A percentile compares a stretch with the other conserved stretches of the same genome.
Evolutionary conservation across 2,888 invertebrate genomes (phyloP).

Genomic region (Eristalis intricaria): DNA sequence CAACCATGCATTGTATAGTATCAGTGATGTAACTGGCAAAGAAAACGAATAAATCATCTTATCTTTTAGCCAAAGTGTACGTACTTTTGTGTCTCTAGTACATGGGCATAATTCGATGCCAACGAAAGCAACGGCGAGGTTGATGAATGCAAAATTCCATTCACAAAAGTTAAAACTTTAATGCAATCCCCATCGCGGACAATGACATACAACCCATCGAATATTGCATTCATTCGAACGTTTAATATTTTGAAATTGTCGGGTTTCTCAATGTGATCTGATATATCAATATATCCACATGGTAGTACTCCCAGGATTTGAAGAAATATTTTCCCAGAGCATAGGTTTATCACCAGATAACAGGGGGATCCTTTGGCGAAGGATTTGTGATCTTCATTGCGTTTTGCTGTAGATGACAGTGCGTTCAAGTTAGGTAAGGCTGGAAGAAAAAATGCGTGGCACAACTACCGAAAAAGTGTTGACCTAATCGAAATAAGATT

Average conservation of each 20-base stretch:
- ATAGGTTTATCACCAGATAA: constrained; percentile 90
- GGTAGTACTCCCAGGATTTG: constrained; percentile 93
- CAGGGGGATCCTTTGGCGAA: constrained; percentile 86
- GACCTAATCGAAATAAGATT: constrained; percentile 9
- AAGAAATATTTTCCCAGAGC: constrained; percentile 87
- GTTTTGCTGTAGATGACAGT: constrained; percentile 83
- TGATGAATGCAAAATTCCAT: constrained; percentile 78
- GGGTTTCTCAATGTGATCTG: constrained; percentile 83
- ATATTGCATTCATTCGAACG: constrained; percentile 87
- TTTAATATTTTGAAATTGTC: constrained; percentile 85
- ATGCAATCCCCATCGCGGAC: constrained; percentile 85
- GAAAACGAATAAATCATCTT: not conserved
- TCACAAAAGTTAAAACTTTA: constrained; percentile 82
- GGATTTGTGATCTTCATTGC: constrained; percentile 82
- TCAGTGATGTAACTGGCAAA: constrained; percentile 84
- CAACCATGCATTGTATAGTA: constrained; percentile 90
- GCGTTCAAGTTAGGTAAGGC: constrained; percentile 83
- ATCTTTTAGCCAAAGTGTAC: not conserved
- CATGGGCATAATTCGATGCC: constrained; percentile 88
- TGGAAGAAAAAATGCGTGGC: constrained; percentile 83
- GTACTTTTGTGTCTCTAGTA: constrained; percentile 86
- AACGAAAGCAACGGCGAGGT: constrained; percentile 82
- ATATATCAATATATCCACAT: constrained; percentile 86
- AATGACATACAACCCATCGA: constrained; percentile 86
- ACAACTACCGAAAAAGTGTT: constrained; percentile 79